phyloP scores from a whole-genome alignment of 2,113 vertebrate genomes.

The Egretta garzetta region DNA sequence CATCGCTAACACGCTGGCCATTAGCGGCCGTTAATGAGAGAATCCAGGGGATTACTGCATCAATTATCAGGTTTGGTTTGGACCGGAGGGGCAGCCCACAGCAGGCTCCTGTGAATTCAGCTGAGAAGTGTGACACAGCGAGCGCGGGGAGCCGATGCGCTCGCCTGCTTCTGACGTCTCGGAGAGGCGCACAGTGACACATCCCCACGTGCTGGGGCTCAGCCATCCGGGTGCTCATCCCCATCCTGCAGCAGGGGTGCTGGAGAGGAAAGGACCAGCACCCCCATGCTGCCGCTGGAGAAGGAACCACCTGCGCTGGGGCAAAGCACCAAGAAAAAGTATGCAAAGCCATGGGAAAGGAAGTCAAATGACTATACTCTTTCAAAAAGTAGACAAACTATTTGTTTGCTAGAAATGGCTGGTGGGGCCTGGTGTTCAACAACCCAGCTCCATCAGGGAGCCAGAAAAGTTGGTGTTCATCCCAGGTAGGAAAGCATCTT shows the following conservation, averaged over 20 bases:
- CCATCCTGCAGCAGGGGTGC: fast-evolving
- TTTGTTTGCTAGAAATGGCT: not conserved
- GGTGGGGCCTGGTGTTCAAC: not conserved
- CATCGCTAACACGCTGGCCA: slow-evolving; percentile 51
- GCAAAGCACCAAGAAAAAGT: not conserved
- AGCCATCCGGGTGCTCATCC: not conserved
- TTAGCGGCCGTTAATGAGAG: slow-evolving; percentile 76
- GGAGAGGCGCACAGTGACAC: not conserved
- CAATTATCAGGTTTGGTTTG: slow-evolving; percentile 70
- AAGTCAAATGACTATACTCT: not conserved
- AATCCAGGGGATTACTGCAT: slow-evolving; percentile 74
- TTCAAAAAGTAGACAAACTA: not conserved
- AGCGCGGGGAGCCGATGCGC: fast-evolving
- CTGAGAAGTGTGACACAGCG: not conserved
- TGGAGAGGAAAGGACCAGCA: not conserved
- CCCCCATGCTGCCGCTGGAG: fast-evolving
- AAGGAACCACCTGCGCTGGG: not conserved
- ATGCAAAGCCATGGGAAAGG: not conserved
- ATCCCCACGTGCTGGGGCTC: not conserved
- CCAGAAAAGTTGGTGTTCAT: not conserved
- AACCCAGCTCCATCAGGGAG: not conserved
- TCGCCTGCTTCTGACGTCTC: fast-evolving
- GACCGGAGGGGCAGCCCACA: slow-evolving; percentile 47
- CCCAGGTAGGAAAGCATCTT: not conserved
- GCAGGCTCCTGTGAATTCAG: slow-evolving; percentile 39